Evolutionary conservation across 2,797 vertebrate genomes (phyloP).

Genomic region (Hoplostethus atlanticus): DNA sequence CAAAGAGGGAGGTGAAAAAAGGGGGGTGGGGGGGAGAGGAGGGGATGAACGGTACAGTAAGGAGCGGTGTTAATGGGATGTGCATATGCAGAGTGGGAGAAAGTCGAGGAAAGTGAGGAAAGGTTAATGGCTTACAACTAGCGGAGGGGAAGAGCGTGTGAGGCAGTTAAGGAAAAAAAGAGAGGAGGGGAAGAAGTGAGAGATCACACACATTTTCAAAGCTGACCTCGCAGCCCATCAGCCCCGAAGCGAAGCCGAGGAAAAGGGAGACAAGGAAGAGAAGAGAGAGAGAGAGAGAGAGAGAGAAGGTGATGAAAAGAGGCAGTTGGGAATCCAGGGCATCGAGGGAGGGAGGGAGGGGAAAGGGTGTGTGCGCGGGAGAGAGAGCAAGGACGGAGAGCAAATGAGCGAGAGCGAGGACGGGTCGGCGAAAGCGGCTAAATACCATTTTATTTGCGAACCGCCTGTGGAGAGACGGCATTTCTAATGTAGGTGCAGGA

Average conservation of each 20-base stretch:
- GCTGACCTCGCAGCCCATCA: conserved; percentile 58
- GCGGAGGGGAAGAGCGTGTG: conserved; percentile 47
- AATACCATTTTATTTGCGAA: conserved; percentile 79
- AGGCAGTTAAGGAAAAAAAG: conserved; percentile 40
- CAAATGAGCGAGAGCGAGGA: conserved; percentile 24
- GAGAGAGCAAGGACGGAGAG: conserved; percentile 21
- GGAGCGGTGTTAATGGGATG: conserved; percentile 42
- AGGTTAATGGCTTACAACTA: conserved; percentile 77
- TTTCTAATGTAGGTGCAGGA: conserved; percentile 71
- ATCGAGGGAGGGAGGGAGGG: not conserved
- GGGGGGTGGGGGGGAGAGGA: not conserved
- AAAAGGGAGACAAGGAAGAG: conserved; percentile 16
- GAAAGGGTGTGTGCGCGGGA: conserved; percentile 40
- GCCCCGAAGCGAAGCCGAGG: conserved; percentile 37
- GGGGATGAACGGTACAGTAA: conserved; percentile 7
- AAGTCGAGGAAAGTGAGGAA: conserved; percentile 49
- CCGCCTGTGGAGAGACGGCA: conserved; percentile 69
- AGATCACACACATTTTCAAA: conserved; percentile 60
- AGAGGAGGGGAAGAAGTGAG: conserved; percentile 31
- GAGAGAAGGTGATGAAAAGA: conserved; percentile 22
- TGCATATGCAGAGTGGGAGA: conserved; percentile 24
- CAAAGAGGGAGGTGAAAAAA: conserved; percentile 11
- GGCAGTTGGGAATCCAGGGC: not conserved
- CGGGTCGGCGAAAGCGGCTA: conserved; percentile 61
- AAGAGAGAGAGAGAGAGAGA: conserved; percentile 31